These are phyloP conservation scores for Paratilapia polleni DNA, from an alignment of 2,113 vertebrate species.

Conservation along the genomic window DNA sequence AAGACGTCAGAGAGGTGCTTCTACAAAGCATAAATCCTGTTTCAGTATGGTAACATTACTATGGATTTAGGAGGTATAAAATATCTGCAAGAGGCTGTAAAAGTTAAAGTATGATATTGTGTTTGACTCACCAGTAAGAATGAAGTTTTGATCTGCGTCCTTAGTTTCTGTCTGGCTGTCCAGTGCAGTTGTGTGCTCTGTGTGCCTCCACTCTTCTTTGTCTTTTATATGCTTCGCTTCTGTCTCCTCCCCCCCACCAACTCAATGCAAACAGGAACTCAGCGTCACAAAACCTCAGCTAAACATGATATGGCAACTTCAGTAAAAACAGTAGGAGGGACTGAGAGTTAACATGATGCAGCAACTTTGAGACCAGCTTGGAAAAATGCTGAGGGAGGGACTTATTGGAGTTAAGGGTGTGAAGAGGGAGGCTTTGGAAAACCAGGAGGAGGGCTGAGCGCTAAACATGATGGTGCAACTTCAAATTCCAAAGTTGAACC, in stretches of 20 bases:
- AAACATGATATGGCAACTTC: conserved; percentile 70
- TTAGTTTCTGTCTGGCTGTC: conserved; percentile 6
- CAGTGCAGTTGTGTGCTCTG: conserved; percentile 24
- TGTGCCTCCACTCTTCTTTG: neutral
- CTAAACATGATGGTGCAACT: conserved; percentile 60
- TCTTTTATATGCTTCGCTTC: conserved; percentile 54
- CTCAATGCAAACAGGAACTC: conserved; percentile 69
- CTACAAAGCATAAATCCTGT: neutral
- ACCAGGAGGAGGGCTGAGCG: conserved; percentile 4
- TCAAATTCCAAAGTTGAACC: conserved; percentile 6
- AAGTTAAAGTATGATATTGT: neutral
- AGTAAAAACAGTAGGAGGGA: conserved; percentile 36
- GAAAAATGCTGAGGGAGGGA: conserved; percentile 20
- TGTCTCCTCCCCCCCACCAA: conserved; percentile 55
- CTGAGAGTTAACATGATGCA: conserved; percentile 65
- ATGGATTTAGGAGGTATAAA: neutral
- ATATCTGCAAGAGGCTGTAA: neutral
- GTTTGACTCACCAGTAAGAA: conserved; percentile 58
- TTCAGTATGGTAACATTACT: neutral
- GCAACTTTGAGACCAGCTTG: conserved; percentile 27
- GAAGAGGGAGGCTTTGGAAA: conserved; percentile 29
- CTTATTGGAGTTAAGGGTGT: conserved; percentile 18
- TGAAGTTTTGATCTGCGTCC: neutral
- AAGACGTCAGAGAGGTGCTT: neutral
- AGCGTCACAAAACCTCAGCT: conserved; percentile 15